A percentile compares a stretch with the other conserved stretches of the same genome.
Evolutionary conservation across 2,888 invertebrate species (phyloP).

Genomic region (Chaitophorus viminalis): DNA sequence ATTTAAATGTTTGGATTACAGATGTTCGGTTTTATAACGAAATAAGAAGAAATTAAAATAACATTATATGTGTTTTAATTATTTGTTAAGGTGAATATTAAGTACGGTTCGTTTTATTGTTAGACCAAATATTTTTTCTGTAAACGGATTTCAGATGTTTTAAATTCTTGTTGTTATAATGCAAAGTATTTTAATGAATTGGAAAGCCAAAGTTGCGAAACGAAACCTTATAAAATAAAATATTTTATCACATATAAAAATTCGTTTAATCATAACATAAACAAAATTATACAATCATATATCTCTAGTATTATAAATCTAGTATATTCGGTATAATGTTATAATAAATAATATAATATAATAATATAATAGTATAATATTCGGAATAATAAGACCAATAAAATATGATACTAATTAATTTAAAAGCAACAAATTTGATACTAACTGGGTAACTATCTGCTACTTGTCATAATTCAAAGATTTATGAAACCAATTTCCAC

Average conservation of each 20-base stretch:
- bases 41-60: neutral
- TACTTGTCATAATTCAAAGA: neutral
- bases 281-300: neutral
- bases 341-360: no score
- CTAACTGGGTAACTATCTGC: neutral
- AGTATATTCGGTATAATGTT: no score
- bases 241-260: neutral
- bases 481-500: no score
- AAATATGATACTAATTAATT: neutral
- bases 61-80: neutral
- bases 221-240: conserved; percentile 25
- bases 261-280: conserved; percentile 18
- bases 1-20: neutral
- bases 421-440: neutral
- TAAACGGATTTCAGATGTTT: conserved; percentile 9
- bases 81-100: neutral
- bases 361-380: no score
- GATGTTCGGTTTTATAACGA: neutral
- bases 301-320: neutral
- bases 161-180: neutral
- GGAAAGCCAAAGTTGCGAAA: conserved; percentile 46
- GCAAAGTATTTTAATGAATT: conserved; percentile 12
- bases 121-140: neutral
- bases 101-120: conserved; percentile 9
- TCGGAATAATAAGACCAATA: neutral